Percentiles rank a stretch among this genome's conserved stretches.
phyloP scores from a whole-genome alignment of 2,797 vertebrate genomes.

The Adrianichthys oophorus region DNA sequence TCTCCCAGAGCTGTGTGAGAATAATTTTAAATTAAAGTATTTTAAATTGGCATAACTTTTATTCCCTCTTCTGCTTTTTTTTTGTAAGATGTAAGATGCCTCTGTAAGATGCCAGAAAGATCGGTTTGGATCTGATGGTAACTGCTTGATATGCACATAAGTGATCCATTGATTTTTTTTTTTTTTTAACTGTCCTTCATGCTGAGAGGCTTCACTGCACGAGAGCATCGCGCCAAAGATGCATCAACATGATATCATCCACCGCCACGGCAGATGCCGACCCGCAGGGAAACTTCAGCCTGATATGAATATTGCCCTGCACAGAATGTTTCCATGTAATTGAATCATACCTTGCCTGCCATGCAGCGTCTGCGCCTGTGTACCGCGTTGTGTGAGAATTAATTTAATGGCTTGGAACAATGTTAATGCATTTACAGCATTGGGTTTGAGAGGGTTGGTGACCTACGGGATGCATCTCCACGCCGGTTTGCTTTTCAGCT shows the following conservation, averaged over 20 bases:
- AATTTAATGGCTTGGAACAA: conserved; percentile 51
- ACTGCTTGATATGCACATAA: conserved; percentile 45
- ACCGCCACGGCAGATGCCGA: conserved; percentile 24
- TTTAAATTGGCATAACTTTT: conserved; percentile 28
- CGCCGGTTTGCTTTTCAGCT: conserved; percentile 1
- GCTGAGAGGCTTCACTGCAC: conserved; percentile 40
- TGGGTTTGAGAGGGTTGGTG: conserved; percentile 16
- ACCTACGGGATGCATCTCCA: conserved; percentile 13
- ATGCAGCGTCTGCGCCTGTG: conserved; percentile 28
- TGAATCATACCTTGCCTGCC: conserved; percentile 55
- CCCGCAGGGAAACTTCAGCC: conserved; percentile 38
- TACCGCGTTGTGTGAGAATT: conserved; percentile 29
- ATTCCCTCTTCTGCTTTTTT: neutral
- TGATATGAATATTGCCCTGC: conserved; percentile 42
- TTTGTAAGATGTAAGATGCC: too few relatives aligned
- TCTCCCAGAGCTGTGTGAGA: conserved; percentile 32
- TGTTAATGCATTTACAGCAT: conserved; percentile 39
- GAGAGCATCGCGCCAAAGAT: conserved; percentile 39
- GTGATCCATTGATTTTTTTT: conserved; percentile 10
- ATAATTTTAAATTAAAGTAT: conserved; percentile 37
- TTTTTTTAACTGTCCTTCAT: conserved; percentile 48
- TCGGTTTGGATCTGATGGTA: conserved; percentile 20
- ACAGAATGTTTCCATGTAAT: conserved; percentile 41
- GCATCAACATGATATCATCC: conserved; percentile 60
- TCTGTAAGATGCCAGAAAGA: neutral